Base-by-base conservation (phyloP, 2,888 invertebrate species). In the Watsonalla cultraria region DNA sequence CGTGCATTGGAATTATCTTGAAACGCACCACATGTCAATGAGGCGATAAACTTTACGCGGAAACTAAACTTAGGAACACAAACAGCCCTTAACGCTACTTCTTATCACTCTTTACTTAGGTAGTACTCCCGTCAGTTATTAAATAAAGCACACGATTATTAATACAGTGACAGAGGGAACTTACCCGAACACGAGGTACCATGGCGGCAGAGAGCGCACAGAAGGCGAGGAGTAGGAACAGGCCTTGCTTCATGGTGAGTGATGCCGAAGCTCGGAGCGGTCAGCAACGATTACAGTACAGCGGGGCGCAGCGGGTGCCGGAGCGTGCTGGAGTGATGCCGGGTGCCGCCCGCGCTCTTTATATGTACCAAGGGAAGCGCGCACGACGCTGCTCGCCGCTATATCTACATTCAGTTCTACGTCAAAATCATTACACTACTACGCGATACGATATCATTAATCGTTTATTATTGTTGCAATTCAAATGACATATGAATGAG, bases 171-270 rank as follows among this genome's bases (percentile, higher is more conserved):
- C 11, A 47, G 42, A 35, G 55, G 35, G 51, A 13, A 83, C 87
- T 87, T 61, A 88, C 88, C 80, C 72, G 80, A 7, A 72, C 63
- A 54, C 66, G 72, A 6, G 80, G 79, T 39, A 80, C 80, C 76
- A 82, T 76, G 54, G 86, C 84, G n/a, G 64, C 64, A 11, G 78
- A 59, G 56, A 81, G 51, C 47, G 76, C 66, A 63, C 75, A 78
- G 50, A 77, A 52, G 39, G 69, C 72, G 39, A 86, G 47, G 2
- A 86, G 55, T 52, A 82, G 49, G 9, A 85, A 47, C 45, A 81
- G 55, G 58, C 61, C 62, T 51, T 53, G 68, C 56, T 72, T 80
- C 85, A 83, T 84, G 55, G 53, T 80, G 65, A 47, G 51, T 45
- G 47, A 48, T 51, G 49, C 51, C 54, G 42, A 42, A 52, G 11